Base-by-base conservation (phyloP, 2,113 vertebrate genomes). In the Semnornis frantzii region DNA sequence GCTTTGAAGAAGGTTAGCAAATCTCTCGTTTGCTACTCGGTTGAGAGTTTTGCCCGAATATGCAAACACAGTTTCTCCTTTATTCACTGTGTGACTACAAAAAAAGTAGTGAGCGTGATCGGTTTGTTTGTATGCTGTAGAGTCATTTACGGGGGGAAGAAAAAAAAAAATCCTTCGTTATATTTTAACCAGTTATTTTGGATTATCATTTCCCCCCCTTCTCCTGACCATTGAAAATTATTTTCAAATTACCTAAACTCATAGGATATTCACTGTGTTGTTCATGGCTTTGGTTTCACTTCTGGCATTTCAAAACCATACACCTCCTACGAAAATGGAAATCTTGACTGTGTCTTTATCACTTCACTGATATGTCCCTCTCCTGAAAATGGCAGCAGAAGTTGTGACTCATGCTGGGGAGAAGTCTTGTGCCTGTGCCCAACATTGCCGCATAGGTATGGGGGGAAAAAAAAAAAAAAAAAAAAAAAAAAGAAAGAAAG, bases 361-460 rank as follows among this genome's bases (percentile, higher is more conserved):
- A 5, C 19, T 88, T 88, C 58, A 5, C 20, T 78, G 76, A 4
- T 72, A 25, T 33, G 62, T 81, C 73, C 79, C 54, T 50, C 80
- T 58, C 55, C 70, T 82, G 87, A 78, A 95, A 96, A 96, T 91
- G 95, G 94, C 94, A 97, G 87, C 87, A 96, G 91, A 78, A 95
- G 85, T 95, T 95, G 93, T 96, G 95, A 95, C 94, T 95, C 94
- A 94, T 91, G 46, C 83, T 58, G 71, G 81, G 90, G 19, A 89
- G 27, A 55, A 90, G 82, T 75, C 57, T 70, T 73, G 69, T 92
- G 94, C 72, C 76, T 77, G 87, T 95, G 89, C 89, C 89, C 93
- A 92, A 31, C 70, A 89, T 33, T 96, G 94, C 94, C 83, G 94
- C 95, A 96, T 81, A 94, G 94, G 65, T 87, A 95, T 80, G 69